Evolutionary conservation across 2,888 invertebrate species (phyloP).

Genomic region (Blera fallax): DNA sequence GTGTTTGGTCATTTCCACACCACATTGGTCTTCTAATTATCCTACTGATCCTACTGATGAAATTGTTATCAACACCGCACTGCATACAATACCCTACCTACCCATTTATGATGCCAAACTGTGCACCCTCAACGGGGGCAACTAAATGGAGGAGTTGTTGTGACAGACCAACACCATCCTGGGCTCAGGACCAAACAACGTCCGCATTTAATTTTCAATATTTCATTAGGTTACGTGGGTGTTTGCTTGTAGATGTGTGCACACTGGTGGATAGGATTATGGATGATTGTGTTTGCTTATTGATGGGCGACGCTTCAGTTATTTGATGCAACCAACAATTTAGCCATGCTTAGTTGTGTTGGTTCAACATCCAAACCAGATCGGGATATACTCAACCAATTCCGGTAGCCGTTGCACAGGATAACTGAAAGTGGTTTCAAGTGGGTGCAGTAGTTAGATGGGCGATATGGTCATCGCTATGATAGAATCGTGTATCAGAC

Average conservation of each 20-base stretch:
- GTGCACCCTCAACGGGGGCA: slow-evolving; percentile 11
- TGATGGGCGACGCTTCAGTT: slow-evolving; percentile 4
- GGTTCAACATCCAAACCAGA: not conserved
- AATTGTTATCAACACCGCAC: slow-evolving; percentile 15
- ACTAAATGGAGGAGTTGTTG: not conserved
- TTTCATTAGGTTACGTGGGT: slow-evolving; percentile 27
- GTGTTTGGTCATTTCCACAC: not conserved
- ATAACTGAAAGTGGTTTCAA: not conserved
- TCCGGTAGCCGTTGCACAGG: not conserved
- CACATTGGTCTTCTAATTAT: slow-evolving; percentile 16
- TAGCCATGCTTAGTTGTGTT: not conserved
- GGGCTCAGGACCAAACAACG: slow-evolving; percentile 20
- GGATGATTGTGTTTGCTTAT: not conserved
- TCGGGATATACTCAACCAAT: not conserved
- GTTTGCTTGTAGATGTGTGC: not conserved
- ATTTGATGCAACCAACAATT: slow-evolving; percentile 33
- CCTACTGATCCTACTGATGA: slow-evolving; percentile 3
- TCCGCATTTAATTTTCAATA: slow-evolving; percentile 36
- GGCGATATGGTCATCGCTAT: not conserved
- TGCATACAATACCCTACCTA: not conserved
- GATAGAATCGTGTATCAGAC: not conserved
- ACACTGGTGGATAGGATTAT: not conserved
- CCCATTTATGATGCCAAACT: slow-evolving; percentile 1
- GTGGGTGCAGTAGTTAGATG: not conserved
- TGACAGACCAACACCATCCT: not conserved